Base-by-base conservation (phyloP, 2,888 invertebrate species). In the Orchesella flavescens region DNA sequence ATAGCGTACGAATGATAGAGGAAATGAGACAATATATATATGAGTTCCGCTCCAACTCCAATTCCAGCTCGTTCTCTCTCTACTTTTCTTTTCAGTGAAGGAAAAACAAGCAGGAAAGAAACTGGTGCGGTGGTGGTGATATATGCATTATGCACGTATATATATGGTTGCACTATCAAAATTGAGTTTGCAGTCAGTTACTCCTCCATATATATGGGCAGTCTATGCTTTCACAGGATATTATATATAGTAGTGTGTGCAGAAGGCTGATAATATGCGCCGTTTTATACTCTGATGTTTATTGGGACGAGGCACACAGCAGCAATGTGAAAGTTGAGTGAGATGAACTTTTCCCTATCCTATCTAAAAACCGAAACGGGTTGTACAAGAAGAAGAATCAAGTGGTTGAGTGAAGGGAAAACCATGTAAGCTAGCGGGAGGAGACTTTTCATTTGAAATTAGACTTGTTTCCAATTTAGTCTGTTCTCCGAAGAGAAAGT, bases 341-440 rank as follows among this genome's bases (percentile, higher is more conserved):
- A 68, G 68, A 68, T 68, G 68, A 68, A 49, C 49, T 68, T 68
- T 34, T 68, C 65, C 34, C 63, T 49, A 23, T 49, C 68, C 19
- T 21, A 17, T 49, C 49, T 68, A 68, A 46, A 68, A 23, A 5
- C 23, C 49, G 68, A 68, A 68, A 68, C 68, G 68, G 68, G 68
- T 68, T n/a, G n/a, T n/a, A n/a, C n/a, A n/a, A n/a, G 43, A 4
- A 49, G 21, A 49, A 21, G 13, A 49, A 61, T 49, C 12, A 68
- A 68, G 68, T 49, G 68, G 68, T 49, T 49, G 49, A 71, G 75
- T 17, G 61, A 53, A 63, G 77, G 34, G 81, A 75, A 75, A 69
- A 75, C 72, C 57, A 71, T 71, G 63, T 59, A 66, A 55, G 72
- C 76, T 57, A 83, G 76, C 83, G 83, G 83, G 83, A 76, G 83